Evolutionary conservation across 2,888 invertebrate species (phyloP), one percentile per base, ranked within the genome.

Genomic region (Cerastis rubricosa): DNA sequence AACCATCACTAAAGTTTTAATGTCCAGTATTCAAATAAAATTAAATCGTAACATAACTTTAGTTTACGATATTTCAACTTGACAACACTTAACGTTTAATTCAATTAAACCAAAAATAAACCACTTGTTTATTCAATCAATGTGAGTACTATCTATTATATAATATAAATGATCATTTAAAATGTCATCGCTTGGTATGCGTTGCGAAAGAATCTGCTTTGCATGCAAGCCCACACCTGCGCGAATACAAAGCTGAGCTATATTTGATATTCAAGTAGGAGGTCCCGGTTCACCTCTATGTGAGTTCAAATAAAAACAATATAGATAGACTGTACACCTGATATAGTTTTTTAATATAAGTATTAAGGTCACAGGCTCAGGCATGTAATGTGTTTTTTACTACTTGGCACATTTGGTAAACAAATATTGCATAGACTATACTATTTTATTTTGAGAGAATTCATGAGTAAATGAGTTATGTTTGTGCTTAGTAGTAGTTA

Each of bases 191-290:
- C 80, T 68, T 79, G 89, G 92, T 92, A 93, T 92, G 92, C 87
- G 76, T 94, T 94, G 90, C 93, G 90, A 95, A 94, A 94, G 90
- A 91, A 89, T 81, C 89, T 89, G 88, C 83, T 95, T 93, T 89
- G 91, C 91, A 94, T 95, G 92, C 93, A 91, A 90, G 88, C 89
- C 92, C 89, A 91, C 92, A 90, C 86, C 76, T 81, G 85, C 83
- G 87, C 89, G 85, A 90, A 92, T 91, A 91, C 91, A 90, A 90
- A 89, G 89, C 90, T 89, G 87, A 89, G 79, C 83, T 83, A 78
- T 90, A 93, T 93, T 93, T 91, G 88, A 93, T 92, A 93, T 93
- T 92, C 92, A 92, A 91, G 89, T 92, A 92, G 90, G 90, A 92
- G 91, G 90, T 92, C 91, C 93, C 91, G 89, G 91, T 93, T 94